Base-by-base conservation (phyloP, 2,888 invertebrate species). In the Yponomeuta malinellus region DNA sequence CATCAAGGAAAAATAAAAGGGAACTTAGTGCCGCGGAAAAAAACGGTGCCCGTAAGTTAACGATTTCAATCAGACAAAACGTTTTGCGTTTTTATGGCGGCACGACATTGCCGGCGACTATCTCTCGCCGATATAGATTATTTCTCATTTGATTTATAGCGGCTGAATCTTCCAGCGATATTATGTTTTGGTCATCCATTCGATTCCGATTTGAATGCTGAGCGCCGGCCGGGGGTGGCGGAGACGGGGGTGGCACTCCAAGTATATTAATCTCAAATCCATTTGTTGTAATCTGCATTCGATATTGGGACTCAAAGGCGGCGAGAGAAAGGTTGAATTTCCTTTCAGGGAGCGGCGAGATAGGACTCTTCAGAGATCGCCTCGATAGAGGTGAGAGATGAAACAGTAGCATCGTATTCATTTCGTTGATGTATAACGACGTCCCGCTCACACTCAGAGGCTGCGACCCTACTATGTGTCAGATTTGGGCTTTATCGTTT, bases 131-230 rank as follows among this genome's bases (percentile, higher is more conserved):
- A 89, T 89, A 92, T 91, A 93, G 92, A 93, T 93, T 93, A 93
- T 93, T 93, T 88, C 92, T 92, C 92, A 92, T 93, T 92, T 93
- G 93, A 93, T 93, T 93, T 93, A 93, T 92, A 90, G 86, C 84
- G 84, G 85, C 87, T 86, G 91, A 89, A 90, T 90, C 90, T 88
- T 89, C 91, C 88, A 89, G 88, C 87, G 92, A 90, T 92, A 92
- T 92, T 92, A 92, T 92, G 92, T 92, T 92, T 91, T 92, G 91
- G 92, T 92, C 92, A 92, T 91, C 92, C 91, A 91, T 92, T 92
- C 92, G 90, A 92, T 92, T 90, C 91, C 91, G 90, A 92, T 92
- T 92, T 92, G 92, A 92, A 92, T 92, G 92, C 92, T 86, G 90
- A 89, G 81, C 88, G 89, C 84, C 90, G 87, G 87, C 85, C 84